Percentiles rank a stretch among this genome's conserved stretches.
Conservation (phyloP, 2,797 vertebrate genomes). For the Chanos chanos region DNA sequence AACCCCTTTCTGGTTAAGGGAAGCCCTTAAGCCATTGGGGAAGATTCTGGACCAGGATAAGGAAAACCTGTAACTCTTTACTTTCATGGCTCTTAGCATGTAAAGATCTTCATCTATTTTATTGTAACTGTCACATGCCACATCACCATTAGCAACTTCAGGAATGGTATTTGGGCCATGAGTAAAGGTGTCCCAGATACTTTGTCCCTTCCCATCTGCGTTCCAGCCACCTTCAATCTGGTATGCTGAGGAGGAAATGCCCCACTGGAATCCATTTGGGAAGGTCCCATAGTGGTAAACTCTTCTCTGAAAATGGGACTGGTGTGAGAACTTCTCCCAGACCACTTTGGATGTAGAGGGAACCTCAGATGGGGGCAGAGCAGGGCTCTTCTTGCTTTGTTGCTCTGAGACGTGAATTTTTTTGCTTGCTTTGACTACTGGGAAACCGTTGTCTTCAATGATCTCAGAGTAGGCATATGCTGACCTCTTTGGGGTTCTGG, state of each 20-base stretch:
- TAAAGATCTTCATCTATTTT: slow-evolving; percentile 83
- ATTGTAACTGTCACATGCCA: slow-evolving; percentile 89
- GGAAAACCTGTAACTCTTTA: slow-evolving; percentile 87
- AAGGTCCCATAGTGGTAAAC: slow-evolving; percentile 85
- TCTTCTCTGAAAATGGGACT: slow-evolving; percentile 78
- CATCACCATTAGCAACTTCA: slow-evolving; percentile 69
- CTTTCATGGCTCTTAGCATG: slow-evolving; percentile 78
- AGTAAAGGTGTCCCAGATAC: slow-evolving; percentile 89
- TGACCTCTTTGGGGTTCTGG: slow-evolving; percentile 86
- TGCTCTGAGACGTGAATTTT: background rate
- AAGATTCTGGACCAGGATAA: slow-evolving; percentile 94
- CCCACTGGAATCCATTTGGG: slow-evolving; percentile 80
- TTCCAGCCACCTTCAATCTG: slow-evolving; percentile 92
- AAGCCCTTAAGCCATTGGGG: slow-evolving; percentile 72
- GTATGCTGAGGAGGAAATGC: slow-evolving; percentile 86
- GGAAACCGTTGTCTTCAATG: slow-evolving; percentile 82
- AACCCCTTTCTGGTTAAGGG: slow-evolving; percentile 80
- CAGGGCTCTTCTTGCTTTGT: slow-evolving; percentile 15
- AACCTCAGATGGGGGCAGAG: slow-evolving; percentile 75
- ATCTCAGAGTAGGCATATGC: slow-evolving; percentile 81
- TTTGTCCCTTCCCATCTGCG: slow-evolving; percentile 84
- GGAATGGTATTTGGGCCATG: slow-evolving; percentile 70
- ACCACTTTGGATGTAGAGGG: slow-evolving; percentile 81
- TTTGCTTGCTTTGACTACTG: background rate
- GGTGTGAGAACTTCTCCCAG: slow-evolving; percentile 86